These are phyloP conservation scores for Apaloderma vittatum DNA, from an alignment of 2,113 vertebrate species.

Conservation along the genomic window DNA sequence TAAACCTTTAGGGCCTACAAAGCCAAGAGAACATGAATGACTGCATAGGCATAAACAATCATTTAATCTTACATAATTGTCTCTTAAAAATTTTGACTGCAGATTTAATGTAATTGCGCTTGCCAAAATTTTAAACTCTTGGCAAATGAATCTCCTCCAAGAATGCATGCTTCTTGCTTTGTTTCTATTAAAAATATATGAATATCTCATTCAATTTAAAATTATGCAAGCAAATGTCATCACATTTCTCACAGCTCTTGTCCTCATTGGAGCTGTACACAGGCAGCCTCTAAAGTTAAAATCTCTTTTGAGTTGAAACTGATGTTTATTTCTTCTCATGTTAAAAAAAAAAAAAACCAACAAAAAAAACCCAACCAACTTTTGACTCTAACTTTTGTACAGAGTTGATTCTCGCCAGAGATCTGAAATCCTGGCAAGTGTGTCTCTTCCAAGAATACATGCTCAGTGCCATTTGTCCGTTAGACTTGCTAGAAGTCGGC, in stretches of 20 bases:
- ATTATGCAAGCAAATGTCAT: slow-evolving; percentile 18
- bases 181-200: slow-evolving; percentile 15
- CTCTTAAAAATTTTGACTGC: not conserved
- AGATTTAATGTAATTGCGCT: not conserved
- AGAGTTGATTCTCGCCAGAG: not conserved
- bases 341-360: not conserved
- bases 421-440: not conserved
- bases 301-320: not conserved
- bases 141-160: not conserved
- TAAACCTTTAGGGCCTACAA: not conserved
- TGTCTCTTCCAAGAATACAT: not conserved
- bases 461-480: slow-evolving; percentile 4
- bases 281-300: not conserved
- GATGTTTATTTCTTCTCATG: not conserved
- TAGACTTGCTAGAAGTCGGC: not conserved
- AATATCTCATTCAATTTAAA: slow-evolving; percentile 19
- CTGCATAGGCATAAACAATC: not conserved
- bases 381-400: not conserved
- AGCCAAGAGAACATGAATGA: not conserved
- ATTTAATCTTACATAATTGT: not conserved
- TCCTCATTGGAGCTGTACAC: not conserved
- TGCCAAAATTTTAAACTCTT: not conserved
- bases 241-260: not conserved
- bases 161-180: not conserved
- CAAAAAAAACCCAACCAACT: not conserved